phyloP scores from a whole-genome alignment of 2,113 vertebrate genomes.

The Pseudonaja textilis region DNA sequence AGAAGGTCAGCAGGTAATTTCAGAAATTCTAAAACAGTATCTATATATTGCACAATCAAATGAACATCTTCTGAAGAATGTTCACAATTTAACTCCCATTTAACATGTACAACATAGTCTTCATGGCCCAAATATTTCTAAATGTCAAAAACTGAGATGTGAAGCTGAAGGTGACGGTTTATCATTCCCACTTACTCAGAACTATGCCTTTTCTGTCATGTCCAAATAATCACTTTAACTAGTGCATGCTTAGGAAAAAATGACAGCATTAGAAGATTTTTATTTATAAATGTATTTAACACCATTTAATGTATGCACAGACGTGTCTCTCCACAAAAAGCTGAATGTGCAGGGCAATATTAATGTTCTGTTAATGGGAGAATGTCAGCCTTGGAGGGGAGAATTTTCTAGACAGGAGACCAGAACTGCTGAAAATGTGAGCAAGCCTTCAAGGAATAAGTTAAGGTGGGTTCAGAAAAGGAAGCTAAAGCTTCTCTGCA shows the following conservation, averaged over 20 bases:
- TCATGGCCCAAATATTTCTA: neutral
- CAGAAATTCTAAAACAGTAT: neutral
- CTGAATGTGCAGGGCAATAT: neutral
- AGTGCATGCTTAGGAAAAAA: neutral
- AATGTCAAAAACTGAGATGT: neutral
- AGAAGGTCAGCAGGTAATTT: neutral
- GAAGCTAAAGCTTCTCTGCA: neutral
- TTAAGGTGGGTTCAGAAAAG: neutral
- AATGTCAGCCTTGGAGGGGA: neutral
- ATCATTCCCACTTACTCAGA: neutral
- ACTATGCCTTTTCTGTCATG: neutral
- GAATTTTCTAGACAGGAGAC: neutral
- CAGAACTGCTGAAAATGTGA: neutral
- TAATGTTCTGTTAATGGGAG: neutral
- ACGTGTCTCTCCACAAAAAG: neutral
- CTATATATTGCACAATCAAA: neutral
- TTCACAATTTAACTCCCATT: neutral
- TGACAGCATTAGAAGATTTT: neutral
- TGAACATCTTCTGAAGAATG: neutral
- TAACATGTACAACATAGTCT: neutral
- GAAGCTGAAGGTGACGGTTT: neutral
- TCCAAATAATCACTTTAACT: neutral
- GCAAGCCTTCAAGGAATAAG: neutral
- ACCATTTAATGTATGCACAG: neutral
- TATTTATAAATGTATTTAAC: neutral